These are phyloP conservation scores for Cryptus viduatorius DNA, from an alignment of 2,888 invertebrate genomes.

Conservation along the genomic window DNA sequence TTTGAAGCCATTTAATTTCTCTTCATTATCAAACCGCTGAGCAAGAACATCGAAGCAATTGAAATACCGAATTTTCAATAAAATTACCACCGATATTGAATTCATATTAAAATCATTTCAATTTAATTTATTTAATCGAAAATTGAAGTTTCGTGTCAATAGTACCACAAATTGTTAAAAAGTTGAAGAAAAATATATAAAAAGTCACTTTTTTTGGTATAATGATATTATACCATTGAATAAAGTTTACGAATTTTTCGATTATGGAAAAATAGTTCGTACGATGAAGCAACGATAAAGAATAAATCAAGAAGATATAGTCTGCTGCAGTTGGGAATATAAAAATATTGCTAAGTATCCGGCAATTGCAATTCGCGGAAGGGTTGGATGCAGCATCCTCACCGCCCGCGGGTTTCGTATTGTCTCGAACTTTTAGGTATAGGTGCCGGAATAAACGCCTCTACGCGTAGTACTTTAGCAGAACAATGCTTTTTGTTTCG, in stretches of 20 bases:
- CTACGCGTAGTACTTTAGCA: conserved; percentile 41
- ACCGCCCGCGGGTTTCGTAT: not conserved
- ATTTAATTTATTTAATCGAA: too few species aligned
- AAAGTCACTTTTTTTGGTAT: not conserved
- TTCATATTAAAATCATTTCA: too few species aligned
- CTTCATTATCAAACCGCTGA: too few species aligned
- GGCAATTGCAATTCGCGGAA: not conserved
- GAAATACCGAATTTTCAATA: too few species aligned
- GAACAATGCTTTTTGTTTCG: conserved; percentile 69
- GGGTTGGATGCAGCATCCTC: not conserved
- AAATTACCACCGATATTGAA: too few species aligned
- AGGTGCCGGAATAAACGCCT: conserved; percentile 6
- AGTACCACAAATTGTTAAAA: too few species aligned
- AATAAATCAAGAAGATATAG: not conserved
- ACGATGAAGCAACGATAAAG: not conserved
- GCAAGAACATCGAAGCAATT: too few species aligned
- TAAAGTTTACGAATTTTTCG: not conserved
- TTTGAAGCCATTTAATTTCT: too few species aligned
- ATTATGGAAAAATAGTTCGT: not conserved
- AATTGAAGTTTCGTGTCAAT: too few species aligned
- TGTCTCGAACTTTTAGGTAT: not conserved
- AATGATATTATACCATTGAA: not conserved
- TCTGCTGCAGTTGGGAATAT: not conserved
- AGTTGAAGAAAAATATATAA: too few species aligned
- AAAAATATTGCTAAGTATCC: not conserved